phyloP scores from a whole-genome alignment of 2,113 vertebrate species.

The Rhea americana region DNA sequence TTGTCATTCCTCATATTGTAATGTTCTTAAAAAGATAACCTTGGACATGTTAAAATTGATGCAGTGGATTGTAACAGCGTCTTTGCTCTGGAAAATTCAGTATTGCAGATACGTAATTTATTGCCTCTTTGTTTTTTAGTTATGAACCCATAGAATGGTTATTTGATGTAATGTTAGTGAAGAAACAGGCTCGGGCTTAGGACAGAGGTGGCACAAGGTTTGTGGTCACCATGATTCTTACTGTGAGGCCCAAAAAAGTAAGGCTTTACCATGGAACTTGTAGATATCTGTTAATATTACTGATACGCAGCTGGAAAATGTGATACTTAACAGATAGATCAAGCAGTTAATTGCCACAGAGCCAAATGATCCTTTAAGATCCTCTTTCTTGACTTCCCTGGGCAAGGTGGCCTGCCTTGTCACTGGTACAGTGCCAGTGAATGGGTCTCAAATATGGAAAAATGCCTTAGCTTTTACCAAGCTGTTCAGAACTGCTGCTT shows the following conservation, averaged over 20 bases:
- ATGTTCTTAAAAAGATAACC: neutral
- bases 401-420: neutral
- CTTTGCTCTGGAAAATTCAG: neutral
- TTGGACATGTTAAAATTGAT: neutral
- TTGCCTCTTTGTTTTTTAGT: neutral
- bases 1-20: neutral
- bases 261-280: neutral
- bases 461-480: rapidly evolving
- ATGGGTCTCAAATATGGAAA: neutral
- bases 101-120: neutral
- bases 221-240: neutral
- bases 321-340: neutral
- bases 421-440: too few species aligned
- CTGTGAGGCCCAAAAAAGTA: neutral
- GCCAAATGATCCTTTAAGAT: neutral
- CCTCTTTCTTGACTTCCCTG: neutral
- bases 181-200: neutral
- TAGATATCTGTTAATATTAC: neutral
- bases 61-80: neutral
- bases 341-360: neutral
- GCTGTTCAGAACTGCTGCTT: neutral
- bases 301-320: neutral
- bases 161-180: neutral
- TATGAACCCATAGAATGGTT: rapidly evolving
- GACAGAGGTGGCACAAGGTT: neutral